Conservation (phyloP, 2,113 vertebrate genomes). For the Silurus glanis region DNA sequence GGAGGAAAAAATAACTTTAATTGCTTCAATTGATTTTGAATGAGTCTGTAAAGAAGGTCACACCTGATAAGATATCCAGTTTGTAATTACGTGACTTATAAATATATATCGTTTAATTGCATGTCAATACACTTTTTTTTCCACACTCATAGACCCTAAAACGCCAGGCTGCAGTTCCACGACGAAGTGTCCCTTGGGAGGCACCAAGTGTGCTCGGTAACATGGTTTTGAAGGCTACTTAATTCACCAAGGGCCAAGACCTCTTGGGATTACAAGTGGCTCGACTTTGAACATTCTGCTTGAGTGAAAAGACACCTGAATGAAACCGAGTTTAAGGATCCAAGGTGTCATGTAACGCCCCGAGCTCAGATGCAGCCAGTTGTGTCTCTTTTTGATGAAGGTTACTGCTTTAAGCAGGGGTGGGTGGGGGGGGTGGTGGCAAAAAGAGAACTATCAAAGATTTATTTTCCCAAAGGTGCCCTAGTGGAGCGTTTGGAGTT, state of each 20-base stretch:
- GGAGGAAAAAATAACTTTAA: not conserved
- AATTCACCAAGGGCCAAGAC: not conserved
- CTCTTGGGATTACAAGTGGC: not conserved
- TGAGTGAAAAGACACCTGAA: not conserved
- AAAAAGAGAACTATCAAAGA: not conserved
- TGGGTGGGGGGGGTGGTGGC: rapidly evolving
- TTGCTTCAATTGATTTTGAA: not conserved
- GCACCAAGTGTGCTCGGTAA: not conserved
- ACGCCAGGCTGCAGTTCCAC: not conserved
- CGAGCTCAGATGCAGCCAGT: not conserved
- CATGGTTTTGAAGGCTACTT: not conserved
- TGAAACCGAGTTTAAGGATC: not conserved
- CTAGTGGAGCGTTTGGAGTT: not conserved
- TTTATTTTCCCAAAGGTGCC: not conserved
- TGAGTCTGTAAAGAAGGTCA: not conserved
- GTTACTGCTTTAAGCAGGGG: conserved; percentile 4
- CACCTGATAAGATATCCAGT: not conserved
- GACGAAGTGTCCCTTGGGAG: not conserved
- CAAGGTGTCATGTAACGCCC: not conserved
- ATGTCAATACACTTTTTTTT: not conserved
- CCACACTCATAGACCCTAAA: not conserved
- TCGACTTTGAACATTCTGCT: not conserved
- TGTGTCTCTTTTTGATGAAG: not conserved
- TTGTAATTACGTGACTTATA: too few relatives aligned
- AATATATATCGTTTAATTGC: not conserved